Evolutionary conservation across 1,140 invertebrate species (phyloP).

Genomic region (Caenorhabditis briggsae): DNA sequence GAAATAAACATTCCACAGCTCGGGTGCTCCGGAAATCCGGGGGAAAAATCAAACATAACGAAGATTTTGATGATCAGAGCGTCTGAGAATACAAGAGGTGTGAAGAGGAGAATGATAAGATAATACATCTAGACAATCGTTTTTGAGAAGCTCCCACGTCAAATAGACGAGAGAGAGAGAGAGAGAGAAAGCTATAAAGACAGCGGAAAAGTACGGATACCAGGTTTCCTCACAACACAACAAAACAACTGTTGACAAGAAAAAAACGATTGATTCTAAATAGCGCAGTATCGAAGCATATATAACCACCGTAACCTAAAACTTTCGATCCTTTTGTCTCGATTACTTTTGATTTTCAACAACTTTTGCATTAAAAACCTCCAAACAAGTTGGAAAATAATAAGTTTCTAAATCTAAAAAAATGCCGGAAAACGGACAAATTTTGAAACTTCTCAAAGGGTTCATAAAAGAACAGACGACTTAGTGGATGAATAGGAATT

Average conservation of each 20-base stretch:
- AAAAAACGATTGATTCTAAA: not conserved
- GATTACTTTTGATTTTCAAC: too few species aligned
- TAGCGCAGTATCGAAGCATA: too few species aligned
- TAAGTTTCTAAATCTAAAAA: too few species aligned
- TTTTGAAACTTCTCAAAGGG: not conserved
- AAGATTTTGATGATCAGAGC: not conserved
- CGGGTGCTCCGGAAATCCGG: not conserved
- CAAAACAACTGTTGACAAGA: conserved; percentile 41
- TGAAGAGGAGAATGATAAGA: conserved; percentile 42
- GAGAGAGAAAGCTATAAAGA: not conserved
- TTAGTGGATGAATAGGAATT: not conserved
- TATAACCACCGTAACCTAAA: too few species aligned
- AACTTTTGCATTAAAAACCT: too few species aligned
- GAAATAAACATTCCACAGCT: not conserved
- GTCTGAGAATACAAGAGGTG: conserved; percentile 9
- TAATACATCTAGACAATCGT: not conserved
- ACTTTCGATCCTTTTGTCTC: too few species aligned
- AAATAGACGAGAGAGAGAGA: not conserved
- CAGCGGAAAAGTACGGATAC: not conserved
- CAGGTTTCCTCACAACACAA: conserved; percentile 45
- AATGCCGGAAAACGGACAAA: too few species aligned
- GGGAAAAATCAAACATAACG: not conserved
- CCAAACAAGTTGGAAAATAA: too few species aligned
- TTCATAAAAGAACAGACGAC: not conserved
- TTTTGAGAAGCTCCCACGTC: conserved; percentile 31